These are phyloP conservation scores for Bombus ignitus DNA, from an alignment of 1,140 invertebrate genomes.

Conservation along the genomic window DNA sequence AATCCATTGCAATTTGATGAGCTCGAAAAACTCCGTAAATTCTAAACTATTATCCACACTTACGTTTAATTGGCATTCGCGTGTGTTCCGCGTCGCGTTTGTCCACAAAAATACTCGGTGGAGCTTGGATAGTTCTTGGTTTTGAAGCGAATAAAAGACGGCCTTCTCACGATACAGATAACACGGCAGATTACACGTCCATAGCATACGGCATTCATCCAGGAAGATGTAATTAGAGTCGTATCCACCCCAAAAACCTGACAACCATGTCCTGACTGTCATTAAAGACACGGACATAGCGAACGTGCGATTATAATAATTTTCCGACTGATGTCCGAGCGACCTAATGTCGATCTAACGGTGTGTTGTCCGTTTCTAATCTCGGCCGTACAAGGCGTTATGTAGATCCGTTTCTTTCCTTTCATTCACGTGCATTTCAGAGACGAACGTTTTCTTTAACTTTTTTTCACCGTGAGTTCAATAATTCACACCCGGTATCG, in stretches of 20 bases:
- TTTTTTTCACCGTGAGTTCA: background rate
- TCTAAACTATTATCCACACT: background rate
- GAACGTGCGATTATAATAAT: slow-evolving; percentile 35
- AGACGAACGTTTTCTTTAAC: background rate
- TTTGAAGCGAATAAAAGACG: background rate
- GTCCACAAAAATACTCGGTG: background rate
- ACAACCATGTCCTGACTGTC: slow-evolving; percentile 23
- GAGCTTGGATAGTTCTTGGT: background rate
- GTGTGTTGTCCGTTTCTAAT: slow-evolving; percentile 43
- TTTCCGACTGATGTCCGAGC: background rate
- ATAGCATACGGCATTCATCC: slow-evolving; percentile 8
- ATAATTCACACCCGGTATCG: background rate
- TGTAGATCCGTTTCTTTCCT: slow-evolving; percentile 15
- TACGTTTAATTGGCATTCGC: background rate
- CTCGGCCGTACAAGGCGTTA: slow-evolving; percentile 2
- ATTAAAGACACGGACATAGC: slow-evolving; percentile 36
- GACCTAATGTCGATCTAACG: slow-evolving; percentile 49
- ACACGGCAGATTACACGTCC: background rate
- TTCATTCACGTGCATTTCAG: background rate
- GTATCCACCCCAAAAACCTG: slow-evolving; percentile 38
- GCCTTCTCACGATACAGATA: slow-evolving; percentile 18
- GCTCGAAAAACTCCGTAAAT: background rate
- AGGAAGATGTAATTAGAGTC: slow-evolving; percentile 37
- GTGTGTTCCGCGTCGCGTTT: background rate
- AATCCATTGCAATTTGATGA: background rate